Evolutionary conservation across 2,888 invertebrate genomes (phyloP).

Genomic region (Volucella bombylans): DNA sequence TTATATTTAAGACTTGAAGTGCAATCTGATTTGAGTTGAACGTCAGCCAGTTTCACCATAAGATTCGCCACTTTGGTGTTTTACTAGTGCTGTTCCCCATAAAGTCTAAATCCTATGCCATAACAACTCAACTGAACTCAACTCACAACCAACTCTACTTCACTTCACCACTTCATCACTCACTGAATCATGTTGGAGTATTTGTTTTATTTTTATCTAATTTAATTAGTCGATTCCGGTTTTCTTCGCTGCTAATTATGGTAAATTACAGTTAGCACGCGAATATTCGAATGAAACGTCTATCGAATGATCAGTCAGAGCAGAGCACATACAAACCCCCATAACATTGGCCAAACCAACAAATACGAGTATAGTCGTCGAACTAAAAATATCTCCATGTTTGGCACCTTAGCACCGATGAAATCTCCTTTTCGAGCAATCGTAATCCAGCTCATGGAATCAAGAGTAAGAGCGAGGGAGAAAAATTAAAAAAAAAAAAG

Average conservation of each 20-base stretch:
- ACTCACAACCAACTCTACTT: constrained; percentile 7
- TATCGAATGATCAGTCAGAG: constrained; percentile 32
- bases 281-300: constrained; percentile 54
- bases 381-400: constrained; percentile 38
- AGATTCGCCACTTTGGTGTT: constrained; percentile 12
- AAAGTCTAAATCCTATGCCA: neutral
- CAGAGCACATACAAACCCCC: neutral
- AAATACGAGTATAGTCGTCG: constrained; percentile 12
- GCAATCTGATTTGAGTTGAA: constrained; percentile 3
- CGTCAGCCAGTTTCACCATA: neutral
- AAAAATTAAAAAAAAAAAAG: neutral
- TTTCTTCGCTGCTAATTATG: constrained; percentile 56
- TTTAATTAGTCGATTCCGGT: constrained; percentile 64
- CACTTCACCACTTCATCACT: neutral
- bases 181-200: constrained; percentile 15
- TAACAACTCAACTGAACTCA: neutral
- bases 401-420: constrained; percentile 39
- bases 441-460: constrained; percentile 4
- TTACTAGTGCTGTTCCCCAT: neutral
- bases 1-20: constrained; percentile 7
- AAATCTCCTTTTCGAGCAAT: constrained; percentile 59
- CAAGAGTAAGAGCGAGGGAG: neutral
- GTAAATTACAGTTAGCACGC: constrained; percentile 55
- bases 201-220: constrained; percentile 54
- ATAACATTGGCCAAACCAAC: constrained; percentile 26